Percentiles rank a stretch among this genome's conserved stretches.
Conservation (phyloP, 2,888 invertebrate species). For the Oegoconia quadripuncta region DNA sequence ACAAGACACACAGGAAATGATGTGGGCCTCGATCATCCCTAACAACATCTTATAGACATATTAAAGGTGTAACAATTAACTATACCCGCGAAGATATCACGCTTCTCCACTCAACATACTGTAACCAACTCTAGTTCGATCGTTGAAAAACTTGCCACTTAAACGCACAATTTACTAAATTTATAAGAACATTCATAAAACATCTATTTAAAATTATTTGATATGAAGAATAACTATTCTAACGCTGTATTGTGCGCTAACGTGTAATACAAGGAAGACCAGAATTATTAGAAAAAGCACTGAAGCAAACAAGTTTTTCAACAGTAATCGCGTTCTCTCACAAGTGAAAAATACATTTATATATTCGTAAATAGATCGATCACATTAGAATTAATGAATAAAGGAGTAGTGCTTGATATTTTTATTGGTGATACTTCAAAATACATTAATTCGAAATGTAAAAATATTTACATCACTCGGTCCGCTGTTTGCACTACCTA, state of each 20-base stretch:
- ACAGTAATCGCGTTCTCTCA: constrained; percentile 37
- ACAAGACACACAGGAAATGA: constrained; percentile 21
- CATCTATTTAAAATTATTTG: constrained; percentile 56
- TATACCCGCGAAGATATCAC: constrained; percentile 22
- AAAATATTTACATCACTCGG: constrained; percentile 63
- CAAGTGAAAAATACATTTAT: constrained; percentile 41
- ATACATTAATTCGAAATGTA: constrained; percentile 65
- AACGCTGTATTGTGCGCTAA: constrained; percentile 68
- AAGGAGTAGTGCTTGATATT: constrained; percentile 59
- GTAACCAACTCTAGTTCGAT: constrained; percentile 23
- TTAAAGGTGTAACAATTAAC: constrained; percentile 53
- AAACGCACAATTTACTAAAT: constrained; percentile 40
- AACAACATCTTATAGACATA: constrained; percentile 59
- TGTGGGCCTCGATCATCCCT: constrained; percentile 31
- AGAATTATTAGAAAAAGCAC: constrained; percentile 43
- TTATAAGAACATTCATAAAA: constrained; percentile 40
- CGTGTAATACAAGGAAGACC: constrained; percentile 70
- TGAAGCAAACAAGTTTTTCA: constrained; percentile 58
- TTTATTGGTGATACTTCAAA: constrained; percentile 61
- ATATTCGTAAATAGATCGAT: constrained; percentile 51
- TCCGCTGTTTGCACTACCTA: constrained; percentile 16
- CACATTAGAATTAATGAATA: constrained; percentile 58
- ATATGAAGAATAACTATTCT: constrained; percentile 69
- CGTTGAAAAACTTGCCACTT: constrained; percentile 59
- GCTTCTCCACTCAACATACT: constrained; percentile 16